phyloP scores from a whole-genome alignment of 1,140 invertebrate genomes.

The Heliothis virescens region DNA sequence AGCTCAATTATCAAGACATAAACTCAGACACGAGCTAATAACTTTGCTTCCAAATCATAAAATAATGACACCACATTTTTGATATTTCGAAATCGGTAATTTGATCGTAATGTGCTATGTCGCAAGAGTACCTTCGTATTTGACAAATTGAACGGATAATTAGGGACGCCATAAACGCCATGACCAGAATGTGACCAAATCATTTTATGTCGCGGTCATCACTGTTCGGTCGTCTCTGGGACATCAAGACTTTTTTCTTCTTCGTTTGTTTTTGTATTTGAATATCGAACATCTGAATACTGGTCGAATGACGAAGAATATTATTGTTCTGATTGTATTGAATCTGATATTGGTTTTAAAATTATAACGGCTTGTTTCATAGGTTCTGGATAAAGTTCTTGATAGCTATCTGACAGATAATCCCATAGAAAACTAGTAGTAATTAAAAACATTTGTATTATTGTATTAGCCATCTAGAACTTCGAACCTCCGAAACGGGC shows the following conservation, averaged over 20 bases:
- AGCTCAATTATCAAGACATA: neutral
- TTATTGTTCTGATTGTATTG: no score
- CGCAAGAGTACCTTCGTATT: conserved; percentile 51
- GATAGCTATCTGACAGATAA: no score
- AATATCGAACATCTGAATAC: neutral
- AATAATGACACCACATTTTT: conserved; percentile 34
- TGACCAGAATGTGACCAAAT: conserved; percentile 80
- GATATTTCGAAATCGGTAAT: conserved; percentile 41
- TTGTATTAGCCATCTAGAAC: no score
- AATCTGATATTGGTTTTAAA: no score
- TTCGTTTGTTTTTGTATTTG: neutral
- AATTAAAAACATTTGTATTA: no score
- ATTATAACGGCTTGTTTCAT: no score
- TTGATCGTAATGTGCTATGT: conserved; percentile 44
- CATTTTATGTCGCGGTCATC: conserved; percentile 76
- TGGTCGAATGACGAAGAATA: no score
- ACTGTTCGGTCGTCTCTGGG: conserved; percentile 51
- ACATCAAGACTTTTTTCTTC: neutral
- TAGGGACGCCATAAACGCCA: conserved; percentile 75
- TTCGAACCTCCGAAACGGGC: no score
- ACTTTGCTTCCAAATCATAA: neutral
- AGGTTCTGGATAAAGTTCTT: no score
- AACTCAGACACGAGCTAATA: neutral
- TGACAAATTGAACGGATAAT: conserved; percentile 71
- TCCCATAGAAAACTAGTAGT: no score